A percentile compares a stretch with the other conserved stretches of the same genome.
Conservation (phyloP, 2,888 invertebrate species). For the Aricia artaxerxes region DNA sequence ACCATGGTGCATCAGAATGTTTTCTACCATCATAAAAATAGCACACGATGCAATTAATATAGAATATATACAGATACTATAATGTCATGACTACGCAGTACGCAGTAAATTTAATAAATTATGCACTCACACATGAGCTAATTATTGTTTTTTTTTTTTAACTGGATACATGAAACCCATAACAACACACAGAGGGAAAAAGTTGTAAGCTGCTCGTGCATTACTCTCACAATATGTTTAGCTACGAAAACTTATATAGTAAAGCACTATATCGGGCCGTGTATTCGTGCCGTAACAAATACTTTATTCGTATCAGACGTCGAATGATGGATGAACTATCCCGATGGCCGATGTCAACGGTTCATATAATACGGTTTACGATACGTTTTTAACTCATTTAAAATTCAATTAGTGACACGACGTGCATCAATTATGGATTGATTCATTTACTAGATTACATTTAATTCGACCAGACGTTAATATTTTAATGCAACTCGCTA, state of each 20-base stretch:
- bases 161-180: too few relatives aligned
- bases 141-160: too few relatives aligned
- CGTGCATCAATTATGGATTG: not conserved
- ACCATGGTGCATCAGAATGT: not conserved
- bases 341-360: conserved; percentile 59
- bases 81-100: too few relatives aligned
- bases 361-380: conserved; percentile 60
- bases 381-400: conserved; percentile 10
- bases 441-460: conserved; percentile 4
- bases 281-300: conserved; percentile 42
- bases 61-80: too few relatives aligned
- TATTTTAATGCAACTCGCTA: conserved; percentile 7
- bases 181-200: too few relatives aligned
- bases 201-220: not conserved
- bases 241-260: not conserved
- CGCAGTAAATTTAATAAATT: too few relatives aligned
- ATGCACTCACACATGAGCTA: too few relatives aligned
- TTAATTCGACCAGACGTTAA: not conserved
- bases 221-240: not conserved
- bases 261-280: not conserved
- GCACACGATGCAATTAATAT: not conserved
- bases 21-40: not conserved
- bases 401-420: conserved; percentile 14
- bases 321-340: conserved; percentile 59
- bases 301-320: conserved; percentile 56